Evolutionary conservation across 2,797 vertebrate species (phyloP), one percentile per base, ranked within the genome.

Genomic region (Mus caroli): DNA sequence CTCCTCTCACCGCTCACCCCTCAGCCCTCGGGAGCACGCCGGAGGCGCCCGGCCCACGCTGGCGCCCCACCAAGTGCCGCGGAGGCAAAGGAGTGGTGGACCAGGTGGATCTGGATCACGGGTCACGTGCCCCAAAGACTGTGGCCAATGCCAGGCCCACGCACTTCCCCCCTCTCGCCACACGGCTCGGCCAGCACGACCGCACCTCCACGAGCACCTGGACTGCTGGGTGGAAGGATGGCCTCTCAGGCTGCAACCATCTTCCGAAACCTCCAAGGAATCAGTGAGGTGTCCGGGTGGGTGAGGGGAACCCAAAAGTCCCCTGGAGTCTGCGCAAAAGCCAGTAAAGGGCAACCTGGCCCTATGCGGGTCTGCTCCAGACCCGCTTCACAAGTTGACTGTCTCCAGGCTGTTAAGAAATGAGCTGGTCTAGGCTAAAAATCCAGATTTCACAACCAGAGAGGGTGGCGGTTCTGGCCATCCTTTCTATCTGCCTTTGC

Each of bases 71-170:
- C 46, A 8, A n/a, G 58, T 12, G 88, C 37, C 14, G 22, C 22
- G 75, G 43, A 62, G 28, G 13, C 71, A 6, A 75, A 75, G 22
- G 43, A 31, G 56, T 10, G 19, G n/a, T 17, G 5, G 26, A 40
- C 75, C 31, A 52, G 24, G 64, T 40, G 13, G 19, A 86, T 19
- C 3, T 15, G 24, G 58, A 6, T 34, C n/a, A 50, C 14, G 5
- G 78, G 86, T 60, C 97, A 94, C 91, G 64, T 93, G 87, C 34
- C 37, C 15, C 1, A 19, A 82, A 62, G 64, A 37, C 67, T 19
- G 7, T 0, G 0, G 78, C 64, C 46, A 3, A 54, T 28, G 28
- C 2, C 82, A 4, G 62, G 11, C 46, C 4, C 1, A 12, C 22
- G 0, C 31, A 64, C n/a, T 2, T 0, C 40, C 14, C 12, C 13